Conservation (phyloP, 2,113 vertebrate species). For the Toxostoma redivivum region DNA sequence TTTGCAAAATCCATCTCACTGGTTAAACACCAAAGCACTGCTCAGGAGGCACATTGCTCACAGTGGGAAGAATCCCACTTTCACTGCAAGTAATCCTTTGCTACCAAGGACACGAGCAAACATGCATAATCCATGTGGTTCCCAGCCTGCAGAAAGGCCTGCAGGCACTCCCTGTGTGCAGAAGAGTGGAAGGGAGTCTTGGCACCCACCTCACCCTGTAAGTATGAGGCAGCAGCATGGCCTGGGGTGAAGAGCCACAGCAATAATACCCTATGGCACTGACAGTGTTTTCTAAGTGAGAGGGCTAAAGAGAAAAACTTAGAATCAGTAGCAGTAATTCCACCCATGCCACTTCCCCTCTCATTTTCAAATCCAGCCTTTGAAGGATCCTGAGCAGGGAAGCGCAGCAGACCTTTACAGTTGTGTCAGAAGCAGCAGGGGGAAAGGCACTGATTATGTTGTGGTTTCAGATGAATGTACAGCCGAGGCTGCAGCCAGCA, state of each 20-base stretch:
- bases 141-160: not conserved
- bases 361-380: not conserved
- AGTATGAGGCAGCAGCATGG: not conserved
- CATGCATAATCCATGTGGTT: not conserved
- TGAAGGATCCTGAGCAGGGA: not conserved
- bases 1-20: not conserved
- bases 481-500: not conserved
- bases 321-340: not conserved
- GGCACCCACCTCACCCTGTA: not conserved
- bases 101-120: constrained; percentile 49
- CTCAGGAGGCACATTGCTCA: not conserved
- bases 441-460: not conserved
- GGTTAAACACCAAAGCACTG: not conserved
- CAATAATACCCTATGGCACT: not conserved
- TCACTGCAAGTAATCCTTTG: constrained; percentile 9
- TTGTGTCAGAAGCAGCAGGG: not conserved
- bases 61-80: not conserved
- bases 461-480: not conserved
- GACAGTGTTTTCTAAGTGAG: not conserved
- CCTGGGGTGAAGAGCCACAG: not conserved
- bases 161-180: not conserved
- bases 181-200: not conserved
- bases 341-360: not conserved
- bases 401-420: not conserved
- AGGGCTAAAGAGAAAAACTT: not conserved